Base-by-base conservation (phyloP, 2,113 vertebrate species). In the Pseudolaguvia tuberculata region DNA sequence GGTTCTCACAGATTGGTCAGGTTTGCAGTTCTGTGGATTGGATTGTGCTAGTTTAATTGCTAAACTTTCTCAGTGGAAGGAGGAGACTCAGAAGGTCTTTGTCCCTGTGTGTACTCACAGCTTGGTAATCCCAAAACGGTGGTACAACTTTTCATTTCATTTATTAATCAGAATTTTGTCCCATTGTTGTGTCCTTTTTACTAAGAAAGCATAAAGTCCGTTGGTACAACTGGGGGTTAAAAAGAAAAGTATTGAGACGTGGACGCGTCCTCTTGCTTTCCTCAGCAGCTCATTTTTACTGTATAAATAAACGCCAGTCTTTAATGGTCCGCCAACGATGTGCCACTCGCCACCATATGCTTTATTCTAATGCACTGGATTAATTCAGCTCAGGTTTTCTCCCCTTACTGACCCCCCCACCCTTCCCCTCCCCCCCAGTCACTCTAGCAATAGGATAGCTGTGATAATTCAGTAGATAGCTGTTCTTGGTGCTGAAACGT, bases 301-400 rank as follows among this genome's bases (percentile, higher is more conserved):
- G 69, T 68, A 9, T 45, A 51, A 76, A 68, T 35, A 25, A 27
- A 56, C 39, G n/a, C 25, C 48, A 51, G 63, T 55, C 63, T 50
- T 62, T 73, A 47, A 72, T 52, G 21, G 9, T 57, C 25, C 59
- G 68, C 68, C 50, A 29, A 25, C 23, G 59, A 58, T 51, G 23
- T 66, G 82, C 83, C 83, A 81, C 55, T 58, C 7, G 1, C 66
- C 1, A 78, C 85, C 88, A 86, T 87, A 83, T 87, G 88, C 83
- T 85, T 65, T 55, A 83, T 82, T 78, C 76, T 75, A 82, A 87
- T 80, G 81, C 73, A 80, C 56, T 63, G 73, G 83, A 85, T 87
- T 84, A 71, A 84, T 87, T 77, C 75, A 25, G 23, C 67, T 69
- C 52, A 72, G 63, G 79, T 83, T 61, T 79, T 66, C 79, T 79